Conservation (phyloP, 2,888 invertebrate genomes). For the Glomeris marginata region DNA sequence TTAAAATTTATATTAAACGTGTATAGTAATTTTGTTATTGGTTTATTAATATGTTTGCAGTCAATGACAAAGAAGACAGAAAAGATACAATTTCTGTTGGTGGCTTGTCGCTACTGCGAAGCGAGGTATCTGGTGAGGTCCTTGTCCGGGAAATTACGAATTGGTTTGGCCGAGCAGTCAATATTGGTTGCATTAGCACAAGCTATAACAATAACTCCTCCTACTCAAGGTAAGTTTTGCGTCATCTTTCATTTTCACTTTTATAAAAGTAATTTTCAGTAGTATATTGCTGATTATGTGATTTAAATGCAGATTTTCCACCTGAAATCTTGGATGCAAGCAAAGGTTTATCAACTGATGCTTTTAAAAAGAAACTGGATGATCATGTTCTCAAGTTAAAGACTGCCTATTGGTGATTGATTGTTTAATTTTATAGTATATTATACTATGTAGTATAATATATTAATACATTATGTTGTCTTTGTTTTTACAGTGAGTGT, state of each 20-base stretch:
- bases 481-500: slow-evolving; percentile 56
- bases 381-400: slow-evolving; percentile 62
- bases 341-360: slow-evolving; percentile 45
- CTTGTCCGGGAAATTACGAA: slow-evolving; percentile 80
- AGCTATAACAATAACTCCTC: slow-evolving; percentile 66
- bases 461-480: slow-evolving; percentile 4
- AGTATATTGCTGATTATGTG: not conserved
- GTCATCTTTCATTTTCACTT: no score
- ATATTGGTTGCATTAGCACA: slow-evolving; percentile 77
- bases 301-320: slow-evolving; percentile 29
- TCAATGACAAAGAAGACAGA: slow-evolving; percentile 59
- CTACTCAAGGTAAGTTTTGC: slow-evolving; percentile 45
- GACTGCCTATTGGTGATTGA: slow-evolving; percentile 70
- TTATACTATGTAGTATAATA: slow-evolving; percentile 5
- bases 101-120: slow-evolving; percentile 76
- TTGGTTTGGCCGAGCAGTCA: slow-evolving; percentile 94
- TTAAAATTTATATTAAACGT: not conserved
- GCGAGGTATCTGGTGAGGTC: slow-evolving; percentile 81
- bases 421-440: slow-evolving; percentile 3
- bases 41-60: slow-evolving; percentile 11
- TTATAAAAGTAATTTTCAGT: no score
- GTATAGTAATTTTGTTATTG: no score
- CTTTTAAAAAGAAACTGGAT: slow-evolving; percentile 59
- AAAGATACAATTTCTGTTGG: slow-evolving; percentile 79
- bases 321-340: slow-evolving; percentile 47